A percentile compares a stretch with the other conserved stretches of the same genome.
Conservation (phyloP, 2,888 invertebrate species). For the Eilema depressum region DNA sequence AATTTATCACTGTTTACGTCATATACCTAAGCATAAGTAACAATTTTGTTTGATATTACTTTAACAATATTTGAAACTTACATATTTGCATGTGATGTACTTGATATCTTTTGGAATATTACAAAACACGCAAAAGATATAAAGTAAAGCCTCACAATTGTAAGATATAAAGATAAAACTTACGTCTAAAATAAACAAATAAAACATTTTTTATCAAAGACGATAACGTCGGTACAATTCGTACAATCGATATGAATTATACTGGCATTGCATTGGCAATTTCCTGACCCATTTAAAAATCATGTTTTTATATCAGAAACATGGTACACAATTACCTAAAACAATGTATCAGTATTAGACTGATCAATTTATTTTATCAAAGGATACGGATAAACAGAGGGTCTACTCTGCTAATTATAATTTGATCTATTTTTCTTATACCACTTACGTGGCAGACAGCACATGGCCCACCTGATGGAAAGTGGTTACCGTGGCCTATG, state of each 20-base stretch:
- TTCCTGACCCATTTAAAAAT: not conserved
- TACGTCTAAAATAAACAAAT: conserved; percentile 17
- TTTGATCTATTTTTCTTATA: no score
- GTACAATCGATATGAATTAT: conserved; percentile 3
- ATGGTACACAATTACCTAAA: conserved; percentile 10
- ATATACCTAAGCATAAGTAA: not conserved
- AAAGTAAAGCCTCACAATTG: not conserved
- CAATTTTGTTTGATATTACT: not conserved
- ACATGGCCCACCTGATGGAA: no score
- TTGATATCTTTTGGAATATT: conserved; percentile 12
- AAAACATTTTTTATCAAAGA: conserved; percentile 19
- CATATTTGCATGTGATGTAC: not conserved
- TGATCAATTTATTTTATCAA: conserved; percentile 16
- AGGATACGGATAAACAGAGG: not conserved
- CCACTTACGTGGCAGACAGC: no score
- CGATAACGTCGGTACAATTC: not conserved
- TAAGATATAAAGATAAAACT: conserved; percentile 15
- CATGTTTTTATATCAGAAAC: not conserved
- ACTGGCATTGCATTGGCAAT: not conserved
- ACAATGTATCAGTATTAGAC: not conserved
- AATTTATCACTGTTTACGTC: conserved; percentile 3
- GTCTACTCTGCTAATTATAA: no score
- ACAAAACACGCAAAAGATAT: conserved; percentile 15
- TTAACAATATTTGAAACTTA: not conserved
- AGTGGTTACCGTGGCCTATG: no score